A percentile compares a stretch with the other conserved stretches of the same genome.
Conservation (phyloP, 2,888 invertebrate genomes). For the Tetragonula carbonaria region DNA sequence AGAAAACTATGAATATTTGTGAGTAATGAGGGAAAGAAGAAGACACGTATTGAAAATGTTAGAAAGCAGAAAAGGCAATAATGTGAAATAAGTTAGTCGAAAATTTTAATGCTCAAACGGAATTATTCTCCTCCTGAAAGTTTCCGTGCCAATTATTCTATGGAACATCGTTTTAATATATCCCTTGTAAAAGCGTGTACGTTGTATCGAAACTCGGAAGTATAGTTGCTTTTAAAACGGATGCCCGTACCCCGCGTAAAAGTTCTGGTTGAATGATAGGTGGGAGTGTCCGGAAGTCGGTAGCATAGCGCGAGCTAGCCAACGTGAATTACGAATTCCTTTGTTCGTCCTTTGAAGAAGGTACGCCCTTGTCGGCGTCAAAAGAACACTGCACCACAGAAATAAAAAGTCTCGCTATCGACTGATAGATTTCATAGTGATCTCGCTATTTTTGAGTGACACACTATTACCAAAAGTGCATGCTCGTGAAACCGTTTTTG, state of each 20-base stretch:
- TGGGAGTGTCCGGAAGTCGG: conserved; percentile 63
- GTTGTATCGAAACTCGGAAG: conserved; percentile 60
- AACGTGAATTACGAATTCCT: conserved; percentile 66
- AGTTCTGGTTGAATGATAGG: conserved; percentile 64
- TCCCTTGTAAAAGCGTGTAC: conserved; percentile 41
- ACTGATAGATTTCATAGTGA: conserved; percentile 25
- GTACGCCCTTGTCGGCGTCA: conserved; percentile 34
- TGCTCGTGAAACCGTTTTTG: not conserved
- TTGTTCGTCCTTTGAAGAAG: conserved; percentile 56
- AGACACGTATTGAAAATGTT: not conserved
- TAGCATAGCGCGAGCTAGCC: conserved; percentile 47
- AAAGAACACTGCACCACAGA: conserved; percentile 43
- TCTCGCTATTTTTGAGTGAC: not conserved
- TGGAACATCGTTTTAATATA: conserved; percentile 35
- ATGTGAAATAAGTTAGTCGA: conserved; percentile 1
- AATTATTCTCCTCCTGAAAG: not conserved
- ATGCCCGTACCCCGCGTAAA: conserved; percentile 58
- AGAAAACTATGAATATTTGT: too few species aligned
- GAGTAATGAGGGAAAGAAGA: too few species aligned
- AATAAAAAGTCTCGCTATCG: conserved; percentile 33
- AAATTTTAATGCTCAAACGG: conserved; percentile 7
- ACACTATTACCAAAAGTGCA: not conserved
- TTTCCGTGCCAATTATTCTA: conserved; percentile 27
- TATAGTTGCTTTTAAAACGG: conserved; percentile 64
- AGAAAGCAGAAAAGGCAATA: not conserved